Conservation (phyloP, 1,140 invertebrate genomes). For the Euura lappo region DNA sequence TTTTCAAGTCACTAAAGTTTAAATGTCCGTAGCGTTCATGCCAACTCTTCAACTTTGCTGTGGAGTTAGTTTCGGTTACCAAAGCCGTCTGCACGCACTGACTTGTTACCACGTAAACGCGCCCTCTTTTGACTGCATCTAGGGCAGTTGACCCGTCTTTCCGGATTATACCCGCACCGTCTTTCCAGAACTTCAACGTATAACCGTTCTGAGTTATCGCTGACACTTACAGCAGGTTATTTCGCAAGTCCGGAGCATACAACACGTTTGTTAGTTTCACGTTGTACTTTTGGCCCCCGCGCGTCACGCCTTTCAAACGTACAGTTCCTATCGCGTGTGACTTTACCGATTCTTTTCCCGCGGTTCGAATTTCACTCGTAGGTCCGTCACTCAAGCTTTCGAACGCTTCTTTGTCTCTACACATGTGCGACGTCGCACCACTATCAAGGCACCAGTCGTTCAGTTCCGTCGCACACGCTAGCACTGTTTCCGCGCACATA, state of each 20-base stretch:
- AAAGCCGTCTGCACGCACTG: not conserved
- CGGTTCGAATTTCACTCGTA: conserved; percentile 23
- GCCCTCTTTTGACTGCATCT: conserved; percentile 19
- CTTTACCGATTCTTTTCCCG: conserved; percentile 22
- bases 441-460: conserved; percentile 33
- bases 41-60: conserved; percentile 6
- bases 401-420: conserved; percentile 26
- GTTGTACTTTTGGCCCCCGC: conserved; percentile 11
- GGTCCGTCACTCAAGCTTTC: not conserved
- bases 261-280: conserved; percentile 29
- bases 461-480: no score
- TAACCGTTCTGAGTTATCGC: conserved; percentile 25
- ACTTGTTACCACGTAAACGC: not conserved
- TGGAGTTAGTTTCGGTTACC: not conserved
- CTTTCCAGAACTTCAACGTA: conserved; percentile 24
- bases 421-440: conserved; percentile 33
- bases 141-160: conserved; percentile 18
- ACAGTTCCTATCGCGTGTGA: conserved; percentile 21
- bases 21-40: conserved; percentile 17
- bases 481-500: no score
- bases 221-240: conserved; percentile 29
- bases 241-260: conserved; percentile 27
- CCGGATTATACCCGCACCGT: conserved; percentile 15
- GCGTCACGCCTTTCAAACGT: conserved; percentile 9
- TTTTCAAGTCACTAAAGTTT: conserved; percentile 18